Base-by-base conservation (phyloP, 2,888 invertebrate species). In the Pogonocherus hispidulus region DNA sequence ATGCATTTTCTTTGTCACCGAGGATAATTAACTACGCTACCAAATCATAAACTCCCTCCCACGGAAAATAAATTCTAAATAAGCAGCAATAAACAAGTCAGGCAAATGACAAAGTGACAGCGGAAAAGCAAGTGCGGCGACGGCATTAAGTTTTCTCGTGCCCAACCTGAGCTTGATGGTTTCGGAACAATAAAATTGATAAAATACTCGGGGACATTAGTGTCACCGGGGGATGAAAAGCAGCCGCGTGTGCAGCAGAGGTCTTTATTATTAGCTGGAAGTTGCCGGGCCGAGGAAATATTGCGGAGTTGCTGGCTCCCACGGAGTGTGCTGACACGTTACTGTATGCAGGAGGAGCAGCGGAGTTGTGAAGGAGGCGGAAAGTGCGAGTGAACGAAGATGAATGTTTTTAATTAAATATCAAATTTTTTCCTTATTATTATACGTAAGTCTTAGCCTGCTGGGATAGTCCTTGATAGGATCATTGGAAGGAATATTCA, bases 161-260 rank as follows among this genome's bases (percentile, higher is more conserved):
- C 71, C 63, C 67, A 63, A 55, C 63, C 73, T 70, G 74, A 72
- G 74, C 74, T 78, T 82, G 83, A 82, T 83, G 80, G 82, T 81
- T 81, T 74, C 77, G 75, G 80, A 81, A 82, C 83, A 84, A 84
- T 84, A 84, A 83, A 83, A 84, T 81, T 83, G 83, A 84, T 84
- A 84, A 84, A 84, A 84, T 84, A 84, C 83, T 83, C 80, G 75
- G 79, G 79, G 77, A 82, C 84, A 84, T 84, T 84, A 84, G 82
- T 81, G 84, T 84, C 84, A 81, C 77, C 76, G 74, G 73, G 77
- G 81, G 79, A 83, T 83, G 83, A 83, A 82, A 82, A 80, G 80
- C 79, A 66, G 69, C 73, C 76, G 78, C 75, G 75, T 74, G 77
- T 74, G 79, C 79, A 74, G 72, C 75, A 72, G 78, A 81, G 79